Percentiles rank a stretch among this genome's conserved stretches.
Conservation (phyloP, 2,797 vertebrate species). For the Chloroceryle amazona region DNA sequence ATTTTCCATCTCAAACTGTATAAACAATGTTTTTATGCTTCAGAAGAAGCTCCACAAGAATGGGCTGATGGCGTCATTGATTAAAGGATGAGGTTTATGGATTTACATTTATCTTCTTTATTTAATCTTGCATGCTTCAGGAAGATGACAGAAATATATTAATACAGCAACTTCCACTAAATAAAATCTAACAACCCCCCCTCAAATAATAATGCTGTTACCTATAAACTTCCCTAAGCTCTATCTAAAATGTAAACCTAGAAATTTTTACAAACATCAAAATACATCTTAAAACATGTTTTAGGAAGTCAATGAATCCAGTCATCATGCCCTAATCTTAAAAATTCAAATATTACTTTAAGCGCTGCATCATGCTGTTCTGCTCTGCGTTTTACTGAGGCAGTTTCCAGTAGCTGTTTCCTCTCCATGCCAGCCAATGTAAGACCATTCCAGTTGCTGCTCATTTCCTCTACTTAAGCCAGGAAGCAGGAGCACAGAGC, state of each 20-base stretch:
- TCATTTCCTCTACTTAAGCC: neutral
- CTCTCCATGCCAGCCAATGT: neutral
- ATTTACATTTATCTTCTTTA: neutral
- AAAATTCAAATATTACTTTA: neutral
- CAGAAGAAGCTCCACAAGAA: neutral
- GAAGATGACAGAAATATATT: neutral
- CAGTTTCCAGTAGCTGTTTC: neutral
- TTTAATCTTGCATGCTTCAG: neutral
- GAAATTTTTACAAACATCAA: neutral
- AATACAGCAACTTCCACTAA: neutral
- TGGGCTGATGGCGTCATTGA: accelerated
- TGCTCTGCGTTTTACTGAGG: neutral
- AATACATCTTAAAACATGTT: neutral
- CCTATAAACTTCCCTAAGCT: neutral
- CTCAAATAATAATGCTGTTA: neutral
- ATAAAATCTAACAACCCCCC: neutral
- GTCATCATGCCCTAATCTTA: neutral
- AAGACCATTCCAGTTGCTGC: neutral
- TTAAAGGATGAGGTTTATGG: neutral
- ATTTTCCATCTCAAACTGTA: neutral
- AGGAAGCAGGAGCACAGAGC: neutral
- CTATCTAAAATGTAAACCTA: neutral
- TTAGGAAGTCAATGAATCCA: neutral
- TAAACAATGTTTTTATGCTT: neutral
- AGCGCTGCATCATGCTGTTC: neutral